Base-by-base conservation (phyloP, 2,888 invertebrate species). In the Cylloceria caligata region DNA sequence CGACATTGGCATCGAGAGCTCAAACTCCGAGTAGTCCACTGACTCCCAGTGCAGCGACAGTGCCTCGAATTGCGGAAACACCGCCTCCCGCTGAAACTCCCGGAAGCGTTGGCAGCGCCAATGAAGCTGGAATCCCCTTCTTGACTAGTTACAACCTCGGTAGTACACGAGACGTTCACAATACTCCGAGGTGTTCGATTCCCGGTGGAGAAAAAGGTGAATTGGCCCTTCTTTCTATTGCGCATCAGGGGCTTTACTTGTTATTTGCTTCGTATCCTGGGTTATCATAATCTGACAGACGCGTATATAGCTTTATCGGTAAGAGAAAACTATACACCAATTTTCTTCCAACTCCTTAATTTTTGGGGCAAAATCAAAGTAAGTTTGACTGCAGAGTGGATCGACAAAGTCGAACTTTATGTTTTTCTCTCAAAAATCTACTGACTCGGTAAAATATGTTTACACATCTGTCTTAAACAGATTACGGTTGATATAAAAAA, bases 61-160 rank as follows among this genome's bases (percentile, higher is more conserved):
- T 91, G 19, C 91, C 91, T 7, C 88, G 89, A 55, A 92, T 91
- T 72, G 87, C 90, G 5, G 91, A 94, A 79, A 89, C 93, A 4
- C 92, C 94, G 45, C 93, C 94, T 3, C 93, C 93, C 9, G 93
- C 92, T 1, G 90, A 89, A 24, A 90, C 92, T n/a, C 92, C 92
- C 3, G 90, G 90, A 1, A 91, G 91, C 90, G 89, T 91, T 78
- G 87, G 92, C 87, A 90, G 93, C 92, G 86, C 92, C 91, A 91
- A 93, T 89, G 93, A 93, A 90, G 86, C 90, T 88, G 89, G 93
- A 91, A 92, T 93, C 91, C 90, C 94, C 88, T 89, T 94, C 91
- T 81, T 93, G 88, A 88, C 93, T 86, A 88, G 94, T 89, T 91
- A 92, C 89, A 91, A 92, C 88, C 72, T 88, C 71, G 90, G 89